Percentiles rank a stretch among this genome's conserved stretches.
Conservation (phyloP, 37 sponge, comb jelly and placozoan species). For the Sycon ciliatum region DNA sequence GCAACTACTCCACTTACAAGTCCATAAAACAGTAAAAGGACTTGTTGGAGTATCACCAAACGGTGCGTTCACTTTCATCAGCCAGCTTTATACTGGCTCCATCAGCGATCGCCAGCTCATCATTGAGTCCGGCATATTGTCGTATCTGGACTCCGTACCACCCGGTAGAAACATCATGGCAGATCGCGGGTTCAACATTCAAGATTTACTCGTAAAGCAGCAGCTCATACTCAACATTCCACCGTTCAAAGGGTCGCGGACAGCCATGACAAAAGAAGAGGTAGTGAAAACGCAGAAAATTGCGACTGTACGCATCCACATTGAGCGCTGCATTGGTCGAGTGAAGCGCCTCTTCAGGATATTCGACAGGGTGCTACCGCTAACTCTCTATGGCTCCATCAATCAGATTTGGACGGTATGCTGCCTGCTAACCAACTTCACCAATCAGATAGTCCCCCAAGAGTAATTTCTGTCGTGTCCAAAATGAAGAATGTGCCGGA, state of each 20-base stretch:
- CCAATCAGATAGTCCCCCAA: too few relatives aligned
- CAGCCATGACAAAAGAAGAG: conserved; percentile 33
- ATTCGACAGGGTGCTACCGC: conserved; percentile 35
- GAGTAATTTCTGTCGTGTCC: too few relatives aligned
- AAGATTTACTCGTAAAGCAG: conserved; percentile 31
- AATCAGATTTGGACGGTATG: conserved; percentile 42
- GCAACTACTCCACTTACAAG: conserved; percentile 31
- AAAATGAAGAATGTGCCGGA: too few relatives aligned
- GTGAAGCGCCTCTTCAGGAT: conserved; percentile 42
- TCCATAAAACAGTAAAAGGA: conserved; percentile 45
- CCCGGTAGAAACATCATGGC: conserved; percentile 43
- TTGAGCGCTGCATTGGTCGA: conserved; percentile 40
- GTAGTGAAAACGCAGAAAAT: conserved; percentile 36
- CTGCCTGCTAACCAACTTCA: conserved; percentile 41
- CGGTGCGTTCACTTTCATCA: conserved; percentile 30
- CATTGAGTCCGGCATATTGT: conserved; percentile 26
- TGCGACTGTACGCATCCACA: conserved; percentile 44
- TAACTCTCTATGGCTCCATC: conserved; percentile 16
- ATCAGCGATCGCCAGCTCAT: conserved; percentile 43
- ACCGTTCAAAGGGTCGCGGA: conserved; percentile 43
- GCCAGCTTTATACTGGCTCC: conserved; percentile 25
- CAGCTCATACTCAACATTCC: conserved; percentile 46
- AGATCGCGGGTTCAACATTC: conserved; percentile 50
- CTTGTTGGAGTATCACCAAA: conserved; percentile 42
- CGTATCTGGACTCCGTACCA: conserved; percentile 30